phyloP scores from a whole-genome alignment of 2,797 vertebrate species.

The Hydrocynus forskahlii region DNA sequence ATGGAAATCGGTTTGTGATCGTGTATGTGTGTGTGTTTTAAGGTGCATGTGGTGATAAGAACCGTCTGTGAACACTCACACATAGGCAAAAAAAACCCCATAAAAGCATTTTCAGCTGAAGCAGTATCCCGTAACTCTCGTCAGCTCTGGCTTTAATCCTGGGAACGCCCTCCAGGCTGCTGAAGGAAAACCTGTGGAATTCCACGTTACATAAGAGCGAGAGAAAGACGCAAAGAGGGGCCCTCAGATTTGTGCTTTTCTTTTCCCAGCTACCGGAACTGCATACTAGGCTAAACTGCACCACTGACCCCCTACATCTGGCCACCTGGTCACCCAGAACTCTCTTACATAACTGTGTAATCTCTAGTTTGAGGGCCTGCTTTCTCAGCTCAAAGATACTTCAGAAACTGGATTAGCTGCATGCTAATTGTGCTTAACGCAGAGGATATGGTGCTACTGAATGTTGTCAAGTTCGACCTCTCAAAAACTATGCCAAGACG shows the following conservation, averaged over 20 bases:
- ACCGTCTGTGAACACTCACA: not conserved
- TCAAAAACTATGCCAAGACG: conserved; percentile 33
- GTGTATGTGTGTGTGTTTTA: not conserved
- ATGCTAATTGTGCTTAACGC: conserved; percentile 27
- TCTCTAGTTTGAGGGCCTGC: conserved; percentile 19
- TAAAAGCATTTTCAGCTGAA: conserved; percentile 18
- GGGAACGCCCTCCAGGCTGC: conserved; percentile 21
- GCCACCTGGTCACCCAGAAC: conserved; percentile 20
- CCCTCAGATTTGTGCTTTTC: conserved; percentile 29
- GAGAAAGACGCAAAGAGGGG: conserved; percentile 15
- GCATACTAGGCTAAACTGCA: conserved; percentile 20
- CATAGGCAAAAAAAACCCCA: not conserved
- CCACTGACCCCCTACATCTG: conserved; percentile 13
- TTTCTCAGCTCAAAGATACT: conserved; percentile 32
- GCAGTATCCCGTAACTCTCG: conserved; percentile 33
- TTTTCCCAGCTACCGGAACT: conserved; percentile 17
- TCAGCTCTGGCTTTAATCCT: conserved; percentile 20
- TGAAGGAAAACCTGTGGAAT: conserved; percentile 48
- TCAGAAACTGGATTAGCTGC: conserved; percentile 28
- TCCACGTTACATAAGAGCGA: conserved; percentile 46
- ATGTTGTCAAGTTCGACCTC: conserved; percentile 40
- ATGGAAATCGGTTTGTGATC: not conserved
- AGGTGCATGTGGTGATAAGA: not conserved
- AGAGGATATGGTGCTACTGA: conserved; percentile 28
- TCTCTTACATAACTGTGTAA: conserved; percentile 29